phyloP scores from a whole-genome alignment of 1,140 invertebrate species.

The Mesaphorura yosii region DNA sequence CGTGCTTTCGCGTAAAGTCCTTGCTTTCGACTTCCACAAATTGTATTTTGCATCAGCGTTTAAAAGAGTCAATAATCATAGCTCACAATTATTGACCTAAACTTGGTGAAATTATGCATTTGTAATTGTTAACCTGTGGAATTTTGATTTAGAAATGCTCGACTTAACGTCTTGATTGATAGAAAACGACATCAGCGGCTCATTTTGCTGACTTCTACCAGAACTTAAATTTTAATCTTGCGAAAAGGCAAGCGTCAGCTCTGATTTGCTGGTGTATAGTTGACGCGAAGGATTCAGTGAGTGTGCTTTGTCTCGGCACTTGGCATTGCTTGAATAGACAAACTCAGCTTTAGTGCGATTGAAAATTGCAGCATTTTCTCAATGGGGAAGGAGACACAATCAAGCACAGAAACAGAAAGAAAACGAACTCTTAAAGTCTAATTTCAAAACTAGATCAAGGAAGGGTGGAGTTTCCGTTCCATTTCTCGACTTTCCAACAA shows the following conservation, averaged over 20 bases:
- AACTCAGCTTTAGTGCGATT: neutral
- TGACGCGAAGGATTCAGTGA: too few relatives aligned
- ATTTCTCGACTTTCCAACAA: conserved; percentile 6
- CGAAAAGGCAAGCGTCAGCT: too few relatives aligned
- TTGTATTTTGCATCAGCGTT: neutral
- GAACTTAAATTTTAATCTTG: too few relatives aligned
- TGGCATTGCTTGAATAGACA: neutral
- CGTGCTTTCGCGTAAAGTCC: neutral
- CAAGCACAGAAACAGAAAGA: too few relatives aligned
- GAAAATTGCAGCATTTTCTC: neutral
- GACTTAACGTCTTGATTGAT: too few relatives aligned
- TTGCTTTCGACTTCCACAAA: neutral
- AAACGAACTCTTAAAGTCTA: neutral
- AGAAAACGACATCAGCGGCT: too few relatives aligned
- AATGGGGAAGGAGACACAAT: neutral
- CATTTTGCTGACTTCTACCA: too few relatives aligned
- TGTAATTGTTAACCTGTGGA: neutral
- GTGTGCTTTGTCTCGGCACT: too few relatives aligned
- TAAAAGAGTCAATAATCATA: neutral
- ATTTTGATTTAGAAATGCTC: neutral
- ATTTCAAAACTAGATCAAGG: conserved; percentile 15
- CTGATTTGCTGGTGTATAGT: too few relatives aligned
- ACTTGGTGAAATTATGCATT: neutral
- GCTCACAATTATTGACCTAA: neutral
- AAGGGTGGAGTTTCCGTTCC: conserved; percentile 22